These are phyloP conservation scores for Falco cherrug DNA, from an alignment of 2,797 vertebrate species.

Conservation along the genomic window DNA sequence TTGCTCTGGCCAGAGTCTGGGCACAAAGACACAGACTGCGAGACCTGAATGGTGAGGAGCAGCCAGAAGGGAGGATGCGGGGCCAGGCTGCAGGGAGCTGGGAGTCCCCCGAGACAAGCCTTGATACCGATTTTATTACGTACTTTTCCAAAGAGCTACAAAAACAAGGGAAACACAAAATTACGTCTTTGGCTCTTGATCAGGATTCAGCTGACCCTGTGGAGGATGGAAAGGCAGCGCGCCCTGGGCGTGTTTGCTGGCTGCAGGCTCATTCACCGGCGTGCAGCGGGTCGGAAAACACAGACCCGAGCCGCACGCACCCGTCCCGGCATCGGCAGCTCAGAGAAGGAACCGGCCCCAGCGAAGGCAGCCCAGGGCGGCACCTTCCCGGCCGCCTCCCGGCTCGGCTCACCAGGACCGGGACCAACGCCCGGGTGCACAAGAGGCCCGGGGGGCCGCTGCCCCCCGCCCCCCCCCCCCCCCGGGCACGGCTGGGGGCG, in stretches of 20 bases:
- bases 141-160: not conserved
- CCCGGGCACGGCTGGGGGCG: too few species aligned
- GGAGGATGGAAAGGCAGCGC: not conserved
- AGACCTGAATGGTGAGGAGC: not conserved
- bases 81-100: not conserved
- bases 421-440: rapidly evolving
- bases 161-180: not conserved
- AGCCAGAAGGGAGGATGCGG: not conserved
- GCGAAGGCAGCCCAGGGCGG: not conserved
- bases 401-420: too few species aligned
- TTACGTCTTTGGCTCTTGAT: not conserved
- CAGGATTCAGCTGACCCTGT: not conserved
- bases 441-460: not conserved
- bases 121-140: not conserved
- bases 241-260: not conserved
- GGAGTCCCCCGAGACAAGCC: not conserved
- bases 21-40: not conserved
- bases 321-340: rapidly evolving
- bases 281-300: not conserved
- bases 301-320: not conserved
- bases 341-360: rapidly evolving
- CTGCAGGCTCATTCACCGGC: not conserved
- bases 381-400: too few species aligned
- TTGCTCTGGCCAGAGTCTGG: not conserved
- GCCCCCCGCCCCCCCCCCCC: too few species aligned